Base-by-base conservation (phyloP, 35 echinoderm and acorn worm genomes). In the Lytechinus variegatus region DNA sequence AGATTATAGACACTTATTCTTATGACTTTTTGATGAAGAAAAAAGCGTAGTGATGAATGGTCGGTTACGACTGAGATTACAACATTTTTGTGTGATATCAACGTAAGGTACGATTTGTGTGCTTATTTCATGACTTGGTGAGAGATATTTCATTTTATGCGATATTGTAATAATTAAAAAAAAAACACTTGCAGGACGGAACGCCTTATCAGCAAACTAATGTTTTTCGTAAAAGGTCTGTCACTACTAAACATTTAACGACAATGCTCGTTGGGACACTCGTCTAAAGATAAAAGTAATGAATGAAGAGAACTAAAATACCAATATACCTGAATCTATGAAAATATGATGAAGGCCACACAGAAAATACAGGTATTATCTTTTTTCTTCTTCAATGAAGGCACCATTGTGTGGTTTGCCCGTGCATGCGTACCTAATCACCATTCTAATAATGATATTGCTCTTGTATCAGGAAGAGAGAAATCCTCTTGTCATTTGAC, bases 401-500 rank as follows among this genome's bases (percentile, higher is more conserved):
- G 66, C 66, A 24, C n/a, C 66, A 24, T 79, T 79, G 66, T 79
- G 14, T 5, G 19, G 21, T 24, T 71, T 21, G 61, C 61, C 24
- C 61, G n/a, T 7, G 66, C 66, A 79, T 79, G 66, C 66, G 12
- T n/a, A n/a, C 66, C 66, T 79, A 79, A 79, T 79, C 66, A 79
- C 66, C 19, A 79, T n/a, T 79, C 66, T 24, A 79, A 79, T 79
- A 79, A 79, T 79, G 66, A 79, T 79, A 79, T 79, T 79, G 66
- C 66, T 79, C 66, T 5, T 79, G 66, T 79, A 79, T 79, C 66
- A 79, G 88, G 29, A 54, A 90, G n/a, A 90, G 52, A 90, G 8
- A 44, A 52, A 52, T 90, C n/a, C 28, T 90, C 88, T 90, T 24
- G 88, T 90, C 88, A 90, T 90, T 54, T 52, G 88, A 90, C 88